A percentile compares a stretch with the other conserved stretches of the same genome.
These are phyloP conservation scores for Euphydryas editha DNA, from an alignment of 2,888 invertebrate species.

Conservation along the genomic window DNA sequence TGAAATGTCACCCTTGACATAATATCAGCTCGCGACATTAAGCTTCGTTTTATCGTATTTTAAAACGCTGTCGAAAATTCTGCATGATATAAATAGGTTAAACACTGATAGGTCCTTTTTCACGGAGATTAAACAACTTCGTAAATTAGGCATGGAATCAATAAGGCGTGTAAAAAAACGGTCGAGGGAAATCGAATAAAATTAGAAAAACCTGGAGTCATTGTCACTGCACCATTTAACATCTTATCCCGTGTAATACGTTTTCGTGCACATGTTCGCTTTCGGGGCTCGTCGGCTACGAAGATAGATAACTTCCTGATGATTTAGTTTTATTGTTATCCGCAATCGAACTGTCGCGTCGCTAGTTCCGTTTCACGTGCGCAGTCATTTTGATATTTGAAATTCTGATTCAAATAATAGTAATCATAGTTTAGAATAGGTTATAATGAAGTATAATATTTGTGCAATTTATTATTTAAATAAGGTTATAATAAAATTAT, in stretches of 20 bases:
- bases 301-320: conserved; percentile 82
- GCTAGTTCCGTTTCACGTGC: conserved; percentile 40
- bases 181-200: conserved; percentile 40
- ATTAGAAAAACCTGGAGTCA: conserved; percentile 59
- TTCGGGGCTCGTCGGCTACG: conserved; percentile 64
- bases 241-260: conserved; percentile 70
- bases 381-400: conserved; percentile 38
- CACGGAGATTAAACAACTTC: conserved; percentile 16
- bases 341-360: conserved; percentile 70
- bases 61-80: conserved; percentile 33
- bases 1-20: conserved; percentile 74
- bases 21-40: conserved; percentile 70
- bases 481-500: background rate
- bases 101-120: conserved; percentile 17
- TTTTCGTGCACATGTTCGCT: conserved; percentile 69
- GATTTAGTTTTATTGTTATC: conserved; percentile 83
- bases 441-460: background rate
- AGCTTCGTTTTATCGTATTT: conserved; percentile 46
- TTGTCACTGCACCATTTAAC: conserved; percentile 71
- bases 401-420: conserved; percentile 1
- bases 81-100: conserved; percentile 29
- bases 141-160: conserved; percentile 23
- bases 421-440: background rate
- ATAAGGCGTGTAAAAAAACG: conserved; percentile 18
- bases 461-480: background rate